Evolutionary conservation across 2,113 vertebrate genomes (phyloP).

Genomic region (Canis aureus): DNA sequence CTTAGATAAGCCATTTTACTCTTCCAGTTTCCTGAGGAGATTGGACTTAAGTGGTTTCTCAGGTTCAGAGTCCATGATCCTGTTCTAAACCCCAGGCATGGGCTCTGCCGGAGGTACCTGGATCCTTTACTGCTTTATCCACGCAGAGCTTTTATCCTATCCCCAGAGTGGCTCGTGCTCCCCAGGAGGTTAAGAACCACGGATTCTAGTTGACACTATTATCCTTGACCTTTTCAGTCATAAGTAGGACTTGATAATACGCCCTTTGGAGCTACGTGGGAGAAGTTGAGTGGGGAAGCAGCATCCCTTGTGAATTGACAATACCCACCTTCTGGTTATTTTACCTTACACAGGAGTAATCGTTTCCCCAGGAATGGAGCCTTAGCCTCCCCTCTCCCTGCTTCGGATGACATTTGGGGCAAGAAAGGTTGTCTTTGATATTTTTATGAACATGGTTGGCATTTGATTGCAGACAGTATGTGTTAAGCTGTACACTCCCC

Average conservation of each 20-base stretch:
- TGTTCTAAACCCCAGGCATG: neutral
- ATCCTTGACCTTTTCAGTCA: neutral
- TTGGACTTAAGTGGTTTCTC: neutral
- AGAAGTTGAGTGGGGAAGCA: neutral
- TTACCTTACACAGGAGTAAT: rapidly evolving
- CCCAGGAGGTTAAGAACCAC: neutral
- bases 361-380: no score
- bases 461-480: neutral
- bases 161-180: neutral
- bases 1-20: slow-evolving; percentile 8
- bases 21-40: neutral
- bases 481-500: neutral
- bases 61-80: neutral
- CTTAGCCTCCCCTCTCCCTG: neutral
- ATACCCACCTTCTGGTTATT: neutral
- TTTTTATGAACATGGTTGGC: neutral
- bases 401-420: neutral
- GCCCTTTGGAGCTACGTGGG: neutral
- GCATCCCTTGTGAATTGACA: neutral
- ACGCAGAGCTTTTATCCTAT: neutral
- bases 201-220: neutral
- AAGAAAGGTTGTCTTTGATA: neutral
- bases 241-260: neutral
- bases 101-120: neutral
- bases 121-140: neutral